Base-by-base conservation (phyloP, 1,140 invertebrate species). In the Lucilia cuprina region DNA sequence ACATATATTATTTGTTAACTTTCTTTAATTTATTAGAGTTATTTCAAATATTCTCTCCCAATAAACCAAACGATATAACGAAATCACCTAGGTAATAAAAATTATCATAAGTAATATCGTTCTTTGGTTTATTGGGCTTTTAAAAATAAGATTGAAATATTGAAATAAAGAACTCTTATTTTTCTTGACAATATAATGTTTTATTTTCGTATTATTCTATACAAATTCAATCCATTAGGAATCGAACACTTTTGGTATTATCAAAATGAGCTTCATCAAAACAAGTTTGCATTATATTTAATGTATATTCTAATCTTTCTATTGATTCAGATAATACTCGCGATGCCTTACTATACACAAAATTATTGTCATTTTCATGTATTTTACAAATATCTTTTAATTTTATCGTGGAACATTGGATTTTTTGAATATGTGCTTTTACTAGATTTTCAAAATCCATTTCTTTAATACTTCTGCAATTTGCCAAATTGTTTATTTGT, bases 231-330 rank as follows among this genome's bases (percentile, higher is more conserved):
- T 91, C 89, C 82, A 91, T 87, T 65, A 90, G 86, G 85, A 91
- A 91, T 35, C 89, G 86, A 17, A 90, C 89, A 14, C 87, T 88
- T 74, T 91, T 91, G n/a, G 84, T 87, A 60, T 88, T 86, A 70
- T 84, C 89, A 4, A 84, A 85, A 35, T 88, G 86, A 14, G 87
- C 86, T 10, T 84, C 77, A 10, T 84, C 83, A 41, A 90, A 83
- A 8, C 84, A 86, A 21, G 77, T 85, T 70, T 86, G 87, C 85
- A 91, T 87, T 41, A 85, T 87, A 13, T 88, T 85, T 2, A 89
- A 84, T 35, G 88, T 84, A 65, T 84, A 80, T n/a, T 90, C 88
- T n/a, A 91, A 49, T 47, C 85, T 82, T 0, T 84, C 75, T 8
- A 91, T 55, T 10, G 88, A 87, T 78, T 88, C 86, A 21, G 86